phyloP scores from a whole-genome alignment of 2,888 invertebrate species.

The Platypus cylindrus region DNA sequence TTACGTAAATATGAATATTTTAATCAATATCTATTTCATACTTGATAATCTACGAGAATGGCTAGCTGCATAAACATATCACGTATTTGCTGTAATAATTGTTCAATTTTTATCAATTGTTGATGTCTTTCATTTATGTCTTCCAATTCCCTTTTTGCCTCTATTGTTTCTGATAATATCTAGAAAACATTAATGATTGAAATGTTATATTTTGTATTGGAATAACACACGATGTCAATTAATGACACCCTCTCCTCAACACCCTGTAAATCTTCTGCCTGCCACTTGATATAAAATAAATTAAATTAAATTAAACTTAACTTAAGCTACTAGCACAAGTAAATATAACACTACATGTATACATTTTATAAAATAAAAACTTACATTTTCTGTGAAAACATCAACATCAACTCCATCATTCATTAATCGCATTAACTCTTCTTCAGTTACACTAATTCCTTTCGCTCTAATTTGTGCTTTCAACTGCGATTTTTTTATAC shows the following conservation, averaged over 20 bases:
- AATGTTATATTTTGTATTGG: too few relatives aligned
- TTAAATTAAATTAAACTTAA: too few relatives aligned
- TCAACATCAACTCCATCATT: conserved; percentile 34
- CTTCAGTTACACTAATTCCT: conserved; percentile 25
- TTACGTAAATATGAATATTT: too few relatives aligned
- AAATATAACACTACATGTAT: background rate
- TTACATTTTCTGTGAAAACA: conserved; percentile 41
- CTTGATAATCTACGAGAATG: conserved; percentile 64
- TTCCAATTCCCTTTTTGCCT: conserved; percentile 59
- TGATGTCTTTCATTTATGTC: conserved; percentile 73
- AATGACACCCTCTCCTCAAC: too few relatives aligned
- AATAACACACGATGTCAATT: too few relatives aligned
- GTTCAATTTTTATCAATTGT: conserved; percentile 71
- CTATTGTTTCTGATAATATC: conserved; percentile 68
- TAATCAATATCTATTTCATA: conserved; percentile 26
- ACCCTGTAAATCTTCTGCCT: too few relatives aligned
- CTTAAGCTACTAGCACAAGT: too few relatives aligned
- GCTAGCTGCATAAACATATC: conserved; percentile 79
- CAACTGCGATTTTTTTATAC: conserved; percentile 41
- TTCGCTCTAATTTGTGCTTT: conserved; percentile 43
- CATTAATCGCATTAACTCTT: conserved; percentile 34
- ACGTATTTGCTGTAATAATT: conserved; percentile 60
- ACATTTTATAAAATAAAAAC: conserved; percentile 14
- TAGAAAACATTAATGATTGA: conserved; percentile 35
- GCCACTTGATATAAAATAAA: too few relatives aligned